Evolutionary conservation across 2,797 vertebrate genomes (phyloP).

Genomic region (Enteromius thamalakanensis): DNA sequence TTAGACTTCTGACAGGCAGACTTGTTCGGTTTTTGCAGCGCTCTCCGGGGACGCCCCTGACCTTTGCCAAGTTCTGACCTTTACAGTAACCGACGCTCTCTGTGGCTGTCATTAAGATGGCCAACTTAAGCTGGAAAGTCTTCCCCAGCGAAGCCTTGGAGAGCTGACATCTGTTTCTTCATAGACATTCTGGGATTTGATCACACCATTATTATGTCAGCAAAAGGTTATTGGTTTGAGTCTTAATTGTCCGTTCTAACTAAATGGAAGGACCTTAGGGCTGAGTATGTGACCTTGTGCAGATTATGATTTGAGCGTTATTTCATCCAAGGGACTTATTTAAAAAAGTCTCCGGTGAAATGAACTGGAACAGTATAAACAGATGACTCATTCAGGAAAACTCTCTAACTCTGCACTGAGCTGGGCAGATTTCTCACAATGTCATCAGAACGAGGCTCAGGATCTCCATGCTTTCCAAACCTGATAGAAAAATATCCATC

Average conservation of each 20-base stretch:
- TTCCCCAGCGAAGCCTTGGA: conserved; percentile 20
- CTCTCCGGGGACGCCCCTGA: conserved; percentile 27
- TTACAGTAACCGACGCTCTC: conserved; percentile 9
- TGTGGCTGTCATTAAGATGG: conserved; percentile 16
- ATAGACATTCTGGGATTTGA: conserved; percentile 39
- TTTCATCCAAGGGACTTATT: conserved; percentile 56
- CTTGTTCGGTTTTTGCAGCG: not conserved
- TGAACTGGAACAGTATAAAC: conserved; percentile 60
- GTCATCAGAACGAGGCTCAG: conserved; percentile 23
- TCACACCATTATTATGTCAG: conserved; percentile 46
- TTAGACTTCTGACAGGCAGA: conserved; percentile 28
- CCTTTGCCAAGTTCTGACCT: conserved; percentile 42
- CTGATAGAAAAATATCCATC: conserved; percentile 22
- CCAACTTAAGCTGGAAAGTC: conserved; percentile 20
- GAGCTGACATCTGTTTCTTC: conserved; percentile 49
- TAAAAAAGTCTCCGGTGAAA: conserved; percentile 57
- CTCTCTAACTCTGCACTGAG: conserved; percentile 52
- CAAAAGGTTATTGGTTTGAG: conserved; percentile 37
- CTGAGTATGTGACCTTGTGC: conserved; percentile 35
- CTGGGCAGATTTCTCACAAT: conserved; percentile 45
- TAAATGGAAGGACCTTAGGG: conserved; percentile 37
- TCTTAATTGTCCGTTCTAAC: conserved; percentile 46
- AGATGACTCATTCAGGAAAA: conserved; percentile 62
- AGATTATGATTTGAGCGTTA: conserved; percentile 46
- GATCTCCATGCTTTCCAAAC: conserved; percentile 8